Evolutionary conservation across 2,888 invertebrate species (phyloP), one percentile per base, ranked within the genome.

Genomic region (Leptogaster cylindrica): DNA sequence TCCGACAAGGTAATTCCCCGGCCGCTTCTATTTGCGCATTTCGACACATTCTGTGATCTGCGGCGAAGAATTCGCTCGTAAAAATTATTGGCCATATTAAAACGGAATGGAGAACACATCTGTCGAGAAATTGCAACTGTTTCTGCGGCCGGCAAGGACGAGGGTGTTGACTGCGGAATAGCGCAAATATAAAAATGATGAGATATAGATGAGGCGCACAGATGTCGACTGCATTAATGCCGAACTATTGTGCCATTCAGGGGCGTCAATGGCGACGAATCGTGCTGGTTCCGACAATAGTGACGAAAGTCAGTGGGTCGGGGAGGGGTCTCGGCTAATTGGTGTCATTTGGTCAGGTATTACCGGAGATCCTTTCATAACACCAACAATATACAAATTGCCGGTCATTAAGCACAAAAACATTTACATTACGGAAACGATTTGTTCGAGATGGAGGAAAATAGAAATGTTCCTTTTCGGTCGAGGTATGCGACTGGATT

Each of bases 81-180:
- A 69, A 69, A 65, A 67, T 79, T 79, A 80, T 80, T 80, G 79
- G 79, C 79, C 79, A 76, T 79, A 80, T 80, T 80, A 79, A 79
- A 79, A 78, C 75, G 77, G 79, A 80, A 80, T 80, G 78, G 77
- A 79, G 78, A 79, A 77, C 79, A 78, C 79, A 80, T 80, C 79
- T 80, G 79, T 80, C 79, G 78, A 16, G 27, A 63, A 46, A 58
- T 58, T 58, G 58, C 58, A 58, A 58, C 58, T 58, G 58, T 58
- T 63, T 25, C 41, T 16, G 12, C 18, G 18, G 23, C 27, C 7
- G 5, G 10, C 46, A 8, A 23, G 52, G 14, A 28, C 58, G 52
- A 66, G 69, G 69, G 66, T 67, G 66, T 67, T 55, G 66, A 67
- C 63, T 36, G 52, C 20, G 36, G 66, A 48, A 44, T 36, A 55